These are phyloP conservation scores for Brachionus koreanus DNA, from an alignment of 1,140 invertebrate species.

Conservation along the genomic window DNA sequence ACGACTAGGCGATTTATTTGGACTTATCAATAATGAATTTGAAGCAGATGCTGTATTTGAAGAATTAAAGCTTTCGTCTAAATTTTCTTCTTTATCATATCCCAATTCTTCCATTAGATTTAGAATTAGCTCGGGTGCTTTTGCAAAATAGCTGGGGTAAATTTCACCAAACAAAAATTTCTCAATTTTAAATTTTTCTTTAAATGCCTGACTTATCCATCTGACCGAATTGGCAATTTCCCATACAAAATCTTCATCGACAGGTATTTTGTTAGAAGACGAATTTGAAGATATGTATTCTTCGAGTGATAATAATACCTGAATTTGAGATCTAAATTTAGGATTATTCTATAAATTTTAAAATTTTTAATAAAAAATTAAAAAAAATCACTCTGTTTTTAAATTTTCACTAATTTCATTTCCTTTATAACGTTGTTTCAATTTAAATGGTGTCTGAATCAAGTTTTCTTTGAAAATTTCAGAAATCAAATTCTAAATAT, in stretches of 20 bases:
- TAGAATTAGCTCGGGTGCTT: neutral
- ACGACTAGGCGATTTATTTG: conserved; percentile 12
- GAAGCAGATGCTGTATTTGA: neutral
- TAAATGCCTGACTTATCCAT: conserved; percentile 35
- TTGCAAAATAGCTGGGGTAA: neutral
- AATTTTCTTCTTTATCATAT: conserved; percentile 39
- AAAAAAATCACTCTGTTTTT: conserved; percentile 11
- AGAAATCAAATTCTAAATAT: neutral
- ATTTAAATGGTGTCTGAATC: neutral
- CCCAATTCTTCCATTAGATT: conserved; percentile 41
- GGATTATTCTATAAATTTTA: neutral
- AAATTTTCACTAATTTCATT: neutral
- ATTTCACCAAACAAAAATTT: conserved; percentile 27
- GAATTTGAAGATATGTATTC: neutral
- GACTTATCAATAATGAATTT: neutral
- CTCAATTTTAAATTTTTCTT: conserved; percentile 42
- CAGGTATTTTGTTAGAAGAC: neutral
- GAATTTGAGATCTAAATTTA: conserved; percentile 6
- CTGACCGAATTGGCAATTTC: conserved; percentile 30
- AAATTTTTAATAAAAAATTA: neutral
- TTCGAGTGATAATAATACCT: conserved; percentile 21
- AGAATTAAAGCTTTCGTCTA: conserved; percentile 1
- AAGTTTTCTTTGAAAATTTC: conserved; percentile 25
- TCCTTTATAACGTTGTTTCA: conserved; percentile 12
- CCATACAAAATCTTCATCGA: conserved; percentile 41